Conservation (phyloP, 2,113 vertebrate species). For the Pelusios castaneus region DNA sequence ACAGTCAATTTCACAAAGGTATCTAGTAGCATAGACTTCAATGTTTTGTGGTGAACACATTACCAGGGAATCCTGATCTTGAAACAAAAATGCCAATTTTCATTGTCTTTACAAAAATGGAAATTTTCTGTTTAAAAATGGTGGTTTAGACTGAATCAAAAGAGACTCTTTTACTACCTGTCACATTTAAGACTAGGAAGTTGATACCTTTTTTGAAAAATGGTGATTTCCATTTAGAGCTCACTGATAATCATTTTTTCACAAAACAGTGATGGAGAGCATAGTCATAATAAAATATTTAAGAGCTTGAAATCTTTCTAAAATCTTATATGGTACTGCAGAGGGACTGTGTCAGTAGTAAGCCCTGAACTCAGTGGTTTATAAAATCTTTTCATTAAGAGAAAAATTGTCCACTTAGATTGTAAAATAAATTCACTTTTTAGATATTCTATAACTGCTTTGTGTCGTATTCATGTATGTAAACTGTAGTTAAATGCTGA, state of each 20-base stretch:
- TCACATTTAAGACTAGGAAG: background rate
- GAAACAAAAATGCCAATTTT: background rate
- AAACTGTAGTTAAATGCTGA: background rate
- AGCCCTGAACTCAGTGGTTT: background rate
- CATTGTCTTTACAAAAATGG: background rate
- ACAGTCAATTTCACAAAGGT: background rate
- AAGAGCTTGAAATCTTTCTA: background rate
- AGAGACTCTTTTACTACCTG: background rate
- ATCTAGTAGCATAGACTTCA: background rate
- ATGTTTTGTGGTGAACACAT: background rate
- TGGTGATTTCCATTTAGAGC: conserved; percentile 55
- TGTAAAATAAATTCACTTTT: background rate
- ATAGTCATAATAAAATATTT: background rate
- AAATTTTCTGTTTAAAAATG: background rate
- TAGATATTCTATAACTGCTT: background rate
- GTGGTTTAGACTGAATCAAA: background rate
- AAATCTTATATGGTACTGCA: conserved; percentile 18
- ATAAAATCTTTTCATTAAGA: background rate
- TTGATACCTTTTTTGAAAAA: conserved; percentile 18
- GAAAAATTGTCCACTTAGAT: background rate
- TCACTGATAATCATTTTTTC: conserved; percentile 6
- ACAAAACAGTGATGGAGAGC: background rate
- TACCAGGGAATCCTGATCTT: background rate
- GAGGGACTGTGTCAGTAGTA: background rate
- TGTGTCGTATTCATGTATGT: background rate